phyloP scores from a whole-genome alignment of 2,888 invertebrate species.

The Dryobotodes eremita region DNA sequence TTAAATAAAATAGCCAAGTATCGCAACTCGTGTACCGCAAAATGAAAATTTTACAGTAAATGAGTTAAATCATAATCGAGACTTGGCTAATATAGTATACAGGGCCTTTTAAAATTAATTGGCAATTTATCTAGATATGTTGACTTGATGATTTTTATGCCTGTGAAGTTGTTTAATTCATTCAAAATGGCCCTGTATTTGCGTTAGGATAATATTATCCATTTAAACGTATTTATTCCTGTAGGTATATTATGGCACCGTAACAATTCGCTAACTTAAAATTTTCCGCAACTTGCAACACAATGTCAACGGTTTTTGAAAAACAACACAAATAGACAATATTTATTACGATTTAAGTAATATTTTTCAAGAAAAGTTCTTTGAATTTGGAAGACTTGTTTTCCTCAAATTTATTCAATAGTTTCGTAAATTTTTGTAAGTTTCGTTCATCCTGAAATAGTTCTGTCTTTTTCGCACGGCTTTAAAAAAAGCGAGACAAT shows the following conservation, averaged over 20 bases:
- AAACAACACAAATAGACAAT: background rate
- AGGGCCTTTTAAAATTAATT: background rate
- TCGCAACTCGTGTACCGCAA: background rate
- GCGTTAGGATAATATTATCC: background rate
- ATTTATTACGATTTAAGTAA: background rate
- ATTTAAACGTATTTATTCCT: background rate
- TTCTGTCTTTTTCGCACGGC: too few relatives aligned
- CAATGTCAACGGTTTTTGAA: background rate
- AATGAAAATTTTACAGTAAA: background rate
- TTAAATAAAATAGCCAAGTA: background rate
- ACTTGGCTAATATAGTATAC: background rate
- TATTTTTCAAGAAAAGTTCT: background rate
- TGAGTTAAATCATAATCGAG: background rate
- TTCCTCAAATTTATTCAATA: background rate
- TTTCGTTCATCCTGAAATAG: background rate
- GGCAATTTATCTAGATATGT: too few relatives aligned
- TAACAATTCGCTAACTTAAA: background rate
- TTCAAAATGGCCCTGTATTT: background rate
- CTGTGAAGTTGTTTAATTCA: background rate
- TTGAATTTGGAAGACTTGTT: background rate
- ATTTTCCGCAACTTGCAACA: background rate
- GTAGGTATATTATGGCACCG: conserved; percentile 28
- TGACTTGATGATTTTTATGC: too few relatives aligned
- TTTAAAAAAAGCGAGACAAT: background rate
- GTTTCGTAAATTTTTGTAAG: background rate